Conservation (phyloP, 2,797 vertebrate genomes). For the Neostethus bicornis region DNA sequence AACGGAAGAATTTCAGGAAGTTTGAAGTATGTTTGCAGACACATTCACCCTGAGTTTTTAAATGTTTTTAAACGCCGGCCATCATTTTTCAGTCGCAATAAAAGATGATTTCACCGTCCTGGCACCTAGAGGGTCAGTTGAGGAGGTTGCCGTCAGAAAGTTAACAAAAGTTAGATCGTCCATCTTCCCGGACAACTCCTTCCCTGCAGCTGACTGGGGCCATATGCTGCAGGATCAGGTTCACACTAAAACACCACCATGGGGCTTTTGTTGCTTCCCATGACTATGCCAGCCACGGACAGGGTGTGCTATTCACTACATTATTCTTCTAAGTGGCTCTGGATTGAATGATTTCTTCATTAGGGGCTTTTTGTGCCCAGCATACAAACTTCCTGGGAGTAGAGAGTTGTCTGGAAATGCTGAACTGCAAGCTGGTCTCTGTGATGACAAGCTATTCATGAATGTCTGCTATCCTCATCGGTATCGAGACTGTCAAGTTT, state of each 20-base stretch:
- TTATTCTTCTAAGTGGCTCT: conserved; percentile 53
- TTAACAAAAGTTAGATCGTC: not conserved
- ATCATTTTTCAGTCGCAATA: not conserved
- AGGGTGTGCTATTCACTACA: conserved; percentile 27
- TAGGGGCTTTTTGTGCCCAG: conserved; percentile 38
- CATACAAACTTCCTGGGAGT: conserved; percentile 49
- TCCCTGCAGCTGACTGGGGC: conserved; percentile 25
- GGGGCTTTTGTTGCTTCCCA: conserved; percentile 44
- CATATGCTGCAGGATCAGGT: conserved; percentile 61
- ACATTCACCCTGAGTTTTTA: not conserved
- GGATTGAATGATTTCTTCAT: conserved; percentile 42
- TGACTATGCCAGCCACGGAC: conserved; percentile 42
- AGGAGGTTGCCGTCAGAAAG: not conserved
- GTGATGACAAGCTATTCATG: not conserved
- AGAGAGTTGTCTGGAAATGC: conserved; percentile 14
- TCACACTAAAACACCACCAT: conserved; percentile 54
- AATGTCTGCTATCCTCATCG: not conserved
- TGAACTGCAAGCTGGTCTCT: conserved; percentile 15
- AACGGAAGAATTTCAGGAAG: too few relatives aligned
- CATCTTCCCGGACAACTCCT: conserved; percentile 24
- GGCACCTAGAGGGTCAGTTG: not conserved
- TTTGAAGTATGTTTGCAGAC: too few relatives aligned
- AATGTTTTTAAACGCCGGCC: not conserved
- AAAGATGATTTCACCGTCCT: not conserved
- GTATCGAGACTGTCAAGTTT: too few relatives aligned